Percentiles rank a stretch among this genome's conserved stretches.
Conservation (phyloP, 2,888 invertebrate species). For the Campoplex nolae region DNA sequence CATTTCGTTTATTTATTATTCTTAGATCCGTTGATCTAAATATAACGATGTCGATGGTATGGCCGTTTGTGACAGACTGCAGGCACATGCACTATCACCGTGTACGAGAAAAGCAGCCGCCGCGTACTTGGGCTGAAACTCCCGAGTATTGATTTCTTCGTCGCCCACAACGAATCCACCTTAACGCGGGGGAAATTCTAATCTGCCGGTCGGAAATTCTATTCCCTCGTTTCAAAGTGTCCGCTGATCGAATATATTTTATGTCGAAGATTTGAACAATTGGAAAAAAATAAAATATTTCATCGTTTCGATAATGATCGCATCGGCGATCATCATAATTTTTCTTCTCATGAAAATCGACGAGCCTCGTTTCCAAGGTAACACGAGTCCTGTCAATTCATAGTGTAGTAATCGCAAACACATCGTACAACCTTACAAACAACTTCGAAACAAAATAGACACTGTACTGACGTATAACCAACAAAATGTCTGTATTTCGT, state of each 20-base stretch:
- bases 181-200: constrained; percentile 19
- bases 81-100: constrained; percentile 62
- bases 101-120: constrained; percentile 19
- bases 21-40: neutral
- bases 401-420: neutral
- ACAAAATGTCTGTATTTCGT: neutral
- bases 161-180: constrained; percentile 15
- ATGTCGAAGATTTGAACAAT: neutral
- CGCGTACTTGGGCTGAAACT: constrained; percentile 40
- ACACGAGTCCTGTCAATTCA: constrained; percentile 49
- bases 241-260: neutral
- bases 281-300: neutral
- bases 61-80: constrained; percentile 63
- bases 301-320: neutral
- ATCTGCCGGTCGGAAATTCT: neutral
- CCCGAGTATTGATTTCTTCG: constrained; percentile 69
- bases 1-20: constrained; percentile 42
- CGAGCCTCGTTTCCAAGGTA: constrained; percentile 67
- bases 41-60: constrained; percentile 4
- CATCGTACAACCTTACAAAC: neutral
- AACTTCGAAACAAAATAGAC: neutral
- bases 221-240: neutral
- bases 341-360: constrained; percentile 21
- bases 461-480: constrained; percentile 19
- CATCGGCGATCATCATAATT: constrained; percentile 23